Percentiles rank a stretch among this genome's conserved stretches.
phyloP scores from a whole-genome alignment of 1,140 invertebrate species.

The Heliothis subflexa region DNA sequence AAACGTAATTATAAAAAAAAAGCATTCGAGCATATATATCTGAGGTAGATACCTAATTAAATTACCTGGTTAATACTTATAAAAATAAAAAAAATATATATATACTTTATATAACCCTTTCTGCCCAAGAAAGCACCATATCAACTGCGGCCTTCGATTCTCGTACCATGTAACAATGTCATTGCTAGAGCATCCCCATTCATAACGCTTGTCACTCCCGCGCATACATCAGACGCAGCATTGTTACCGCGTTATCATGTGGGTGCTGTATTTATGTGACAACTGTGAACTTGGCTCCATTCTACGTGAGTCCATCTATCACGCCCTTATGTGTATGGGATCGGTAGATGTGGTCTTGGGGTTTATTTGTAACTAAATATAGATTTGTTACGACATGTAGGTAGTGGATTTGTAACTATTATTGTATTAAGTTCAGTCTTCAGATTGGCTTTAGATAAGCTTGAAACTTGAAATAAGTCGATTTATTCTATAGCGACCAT shows the following conservation, averaged over 20 bases:
- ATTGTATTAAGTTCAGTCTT: neutral
- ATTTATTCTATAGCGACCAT: too few species aligned
- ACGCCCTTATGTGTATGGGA: conserved; percentile 15
- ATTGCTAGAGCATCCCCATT: conserved; percentile 23
- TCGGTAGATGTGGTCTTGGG: neutral
- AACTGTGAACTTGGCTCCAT: conserved; percentile 34
- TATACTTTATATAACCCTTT: too few species aligned
- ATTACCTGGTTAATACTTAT: too few species aligned
- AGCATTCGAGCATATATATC: too few species aligned
- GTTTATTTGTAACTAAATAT: neutral
- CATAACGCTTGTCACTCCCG: neutral
- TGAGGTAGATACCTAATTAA: too few species aligned
- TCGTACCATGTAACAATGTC: neutral
- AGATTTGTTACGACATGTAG: neutral
- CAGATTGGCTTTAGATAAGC: neutral
- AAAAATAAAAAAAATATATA: too few species aligned
- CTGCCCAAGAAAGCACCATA: neutral
- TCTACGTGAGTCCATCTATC: conserved; percentile 4
- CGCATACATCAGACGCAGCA: neutral
- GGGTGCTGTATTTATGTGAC: conserved; percentile 30
- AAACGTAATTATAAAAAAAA: too few species aligned
- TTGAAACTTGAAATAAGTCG: too few species aligned
- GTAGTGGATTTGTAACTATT: neutral
- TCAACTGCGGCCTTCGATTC: neutral
- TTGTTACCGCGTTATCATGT: neutral